A percentile compares a stretch with the other conserved stretches of the same genome.
These are phyloP conservation scores for Heliconius nattereri DNA, from an alignment of 1,140 invertebrate genomes.

Conservation along the genomic window DNA sequence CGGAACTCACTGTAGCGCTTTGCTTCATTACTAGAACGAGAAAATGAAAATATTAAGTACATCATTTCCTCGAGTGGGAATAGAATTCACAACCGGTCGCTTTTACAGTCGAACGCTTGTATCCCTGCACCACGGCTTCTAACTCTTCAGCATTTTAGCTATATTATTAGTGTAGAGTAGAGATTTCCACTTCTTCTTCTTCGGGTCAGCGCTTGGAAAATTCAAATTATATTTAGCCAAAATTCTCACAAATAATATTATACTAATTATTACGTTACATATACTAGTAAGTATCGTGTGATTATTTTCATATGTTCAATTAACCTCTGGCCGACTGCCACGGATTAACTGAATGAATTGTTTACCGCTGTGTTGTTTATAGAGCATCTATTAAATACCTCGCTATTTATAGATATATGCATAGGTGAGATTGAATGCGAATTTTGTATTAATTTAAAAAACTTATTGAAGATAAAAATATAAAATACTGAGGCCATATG, in stretches of 20 bases:
- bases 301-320: slow-evolving; percentile 2
- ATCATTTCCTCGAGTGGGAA: background rate
- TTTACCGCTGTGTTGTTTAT: background rate
- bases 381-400: background rate
- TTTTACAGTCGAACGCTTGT: background rate
- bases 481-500: no score
- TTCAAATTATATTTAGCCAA: no score
- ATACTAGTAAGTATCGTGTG: background rate
- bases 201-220: no score
- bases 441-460: no score
- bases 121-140: background rate
- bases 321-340: slow-evolving; percentile 13
- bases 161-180: no score
- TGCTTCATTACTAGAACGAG: background rate
- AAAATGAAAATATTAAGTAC: background rate
- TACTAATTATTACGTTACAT: background rate
- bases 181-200: no score
- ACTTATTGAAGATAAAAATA: no score
- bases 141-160: no score
- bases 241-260: no score
- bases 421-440: no score
- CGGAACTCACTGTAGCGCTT: background rate
- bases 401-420: background rate
- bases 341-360: background rate
- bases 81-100: background rate